Base-by-base conservation (phyloP, 2,888 invertebrate species). In the Philonicus albiceps region DNA sequence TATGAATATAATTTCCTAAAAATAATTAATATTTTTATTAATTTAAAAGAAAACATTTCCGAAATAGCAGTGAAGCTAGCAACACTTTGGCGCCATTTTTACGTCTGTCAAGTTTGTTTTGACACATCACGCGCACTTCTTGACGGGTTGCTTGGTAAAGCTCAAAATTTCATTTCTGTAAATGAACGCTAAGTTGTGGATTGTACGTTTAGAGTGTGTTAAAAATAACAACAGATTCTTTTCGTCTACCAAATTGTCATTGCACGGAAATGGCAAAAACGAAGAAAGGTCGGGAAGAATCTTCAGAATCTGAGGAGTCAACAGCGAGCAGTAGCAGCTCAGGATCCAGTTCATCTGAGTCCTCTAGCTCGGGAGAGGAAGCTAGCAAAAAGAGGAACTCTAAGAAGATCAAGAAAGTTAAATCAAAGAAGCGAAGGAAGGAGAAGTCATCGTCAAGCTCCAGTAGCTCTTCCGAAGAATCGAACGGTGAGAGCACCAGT, bases 301-400 rank as follows among this genome's bases (percentile, higher is more conserved):
- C 84, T n/a, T 73, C 84, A 27, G 84, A 73, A 22, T 73, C 73
- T 27, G 84, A 73, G 34, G 84, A 84, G 11, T 72, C 84, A 13
- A 72, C 22, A 1, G 73, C 55, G 4, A 72, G 73, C 31, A 81
- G 31, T n/a, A 81, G 81, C 73, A 83, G 72, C 27, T 73, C 73
- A 11, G 40, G 40, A 31, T 83, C 81, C 19, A 81, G 31, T 37
- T 43, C 72, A 3, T 40, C 43, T 11, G 43, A 84, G 22, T 72
- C 84, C 7, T 40, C 22, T 11, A 49, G 16, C 6, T 73, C 40
- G 0, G 84, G n/a, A 30, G 73, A 73, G 16, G 72, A 73, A 27
- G 22, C 72, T 3, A 73, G 30, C 16, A 85, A 87, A 40, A 87
- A 87, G 27, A 16, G 80, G 5, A 87, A 73, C 37, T 19, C 49